Conservation (phyloP, 1,140 invertebrate genomes). For the Theocolax elegans region DNA sequence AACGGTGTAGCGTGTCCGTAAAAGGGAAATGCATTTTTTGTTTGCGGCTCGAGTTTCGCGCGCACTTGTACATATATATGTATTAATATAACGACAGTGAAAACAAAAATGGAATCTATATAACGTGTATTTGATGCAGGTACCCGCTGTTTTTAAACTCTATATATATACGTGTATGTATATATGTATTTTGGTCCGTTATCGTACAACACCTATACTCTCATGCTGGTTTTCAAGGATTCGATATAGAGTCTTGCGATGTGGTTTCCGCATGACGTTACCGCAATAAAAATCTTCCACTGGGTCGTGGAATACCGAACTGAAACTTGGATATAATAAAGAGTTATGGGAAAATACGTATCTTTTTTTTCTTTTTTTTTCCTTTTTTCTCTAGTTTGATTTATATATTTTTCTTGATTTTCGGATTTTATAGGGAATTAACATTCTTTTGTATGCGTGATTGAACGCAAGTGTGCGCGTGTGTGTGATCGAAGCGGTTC, state of each 20-base stretch:
- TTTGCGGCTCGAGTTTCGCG: slow-evolving; percentile 31
- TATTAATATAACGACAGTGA: slow-evolving; percentile 27
- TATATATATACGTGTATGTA: background rate
- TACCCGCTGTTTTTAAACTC: slow-evolving; percentile 34
- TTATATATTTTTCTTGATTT: no score
- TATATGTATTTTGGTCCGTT: slow-evolving; percentile 30
- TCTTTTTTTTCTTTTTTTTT: no score
- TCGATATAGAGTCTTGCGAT: no score
- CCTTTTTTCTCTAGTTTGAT: no score
- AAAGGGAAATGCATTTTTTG: slow-evolving; percentile 41
- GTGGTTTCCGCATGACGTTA: background rate
- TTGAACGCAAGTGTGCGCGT: no score
- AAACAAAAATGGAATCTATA: slow-evolving; percentile 38
- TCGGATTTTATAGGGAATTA: no score
- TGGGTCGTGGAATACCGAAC: no score
- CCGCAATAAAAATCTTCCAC: slow-evolving; percentile 1
- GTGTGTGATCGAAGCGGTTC: no score
- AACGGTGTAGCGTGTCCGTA: slow-evolving; percentile 7
- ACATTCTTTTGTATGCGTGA: no score
- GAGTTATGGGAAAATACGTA: no score
- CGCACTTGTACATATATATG: background rate
- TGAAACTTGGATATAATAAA: no score
- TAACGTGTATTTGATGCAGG: slow-evolving; percentile 29
- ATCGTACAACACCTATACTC: slow-evolving; percentile 17
- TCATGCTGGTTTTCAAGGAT: no score